These are phyloP conservation scores for Capra hircus DNA, from an alignment of 2,113 vertebrate genomes.

Conservation along the genomic window DNA sequence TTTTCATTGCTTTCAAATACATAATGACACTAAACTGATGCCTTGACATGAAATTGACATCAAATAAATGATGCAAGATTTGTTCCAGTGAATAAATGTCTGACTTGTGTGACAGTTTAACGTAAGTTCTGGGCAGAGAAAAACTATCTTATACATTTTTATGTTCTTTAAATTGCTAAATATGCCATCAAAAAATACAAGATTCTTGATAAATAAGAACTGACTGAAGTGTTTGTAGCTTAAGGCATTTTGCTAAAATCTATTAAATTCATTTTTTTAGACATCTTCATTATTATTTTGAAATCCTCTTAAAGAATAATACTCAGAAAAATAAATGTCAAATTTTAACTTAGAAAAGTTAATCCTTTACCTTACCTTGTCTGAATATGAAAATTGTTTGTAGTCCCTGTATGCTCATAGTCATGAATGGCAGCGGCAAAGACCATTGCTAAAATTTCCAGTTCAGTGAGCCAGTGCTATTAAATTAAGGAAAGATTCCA, in stretches of 20 bases:
- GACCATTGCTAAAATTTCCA: conserved; percentile 99
- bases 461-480: conserved; percentile 98
- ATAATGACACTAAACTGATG: background rate
- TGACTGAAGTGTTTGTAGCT: background rate
- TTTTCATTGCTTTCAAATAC: background rate
- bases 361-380: conserved; percentile 85
- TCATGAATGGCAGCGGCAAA: conserved; percentile 98
- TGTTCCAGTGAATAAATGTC: background rate
- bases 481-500: conserved; percentile 60
- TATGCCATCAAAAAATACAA: background rate
- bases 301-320: background rate
- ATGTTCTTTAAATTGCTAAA: background rate
- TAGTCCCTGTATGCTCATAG: conserved; percentile 98
- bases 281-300: background rate
- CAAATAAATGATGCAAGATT: background rate
- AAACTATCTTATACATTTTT: background rate
- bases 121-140: background rate
- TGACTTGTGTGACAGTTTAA: background rate
- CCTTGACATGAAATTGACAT: background rate
- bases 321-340: background rate
- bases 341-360: background rate
- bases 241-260: background rate
- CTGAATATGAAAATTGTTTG: conserved; percentile 99
- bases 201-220: background rate
- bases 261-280: background rate